A percentile compares a stretch with the other conserved stretches of the same genome.
Conservation (phyloP, 2,113 vertebrate genomes). For the Danionella cerebrum region DNA sequence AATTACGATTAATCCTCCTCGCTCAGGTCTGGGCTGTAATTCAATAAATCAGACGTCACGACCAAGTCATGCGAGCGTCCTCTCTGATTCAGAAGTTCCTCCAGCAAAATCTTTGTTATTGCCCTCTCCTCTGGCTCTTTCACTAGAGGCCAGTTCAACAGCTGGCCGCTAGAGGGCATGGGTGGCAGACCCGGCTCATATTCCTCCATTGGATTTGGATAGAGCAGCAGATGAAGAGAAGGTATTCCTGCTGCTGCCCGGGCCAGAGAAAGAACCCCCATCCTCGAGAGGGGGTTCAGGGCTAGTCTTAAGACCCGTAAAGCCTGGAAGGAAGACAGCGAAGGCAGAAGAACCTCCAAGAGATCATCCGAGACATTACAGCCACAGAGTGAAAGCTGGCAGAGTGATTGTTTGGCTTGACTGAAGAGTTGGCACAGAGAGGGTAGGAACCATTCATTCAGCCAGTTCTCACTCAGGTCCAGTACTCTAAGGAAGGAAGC, state of each 20-base stretch:
- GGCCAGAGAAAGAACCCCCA: conserved; percentile 64
- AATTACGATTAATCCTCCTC: conserved; percentile 16
- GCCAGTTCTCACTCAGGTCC: conserved; percentile 78
- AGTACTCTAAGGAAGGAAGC: conserved; percentile 67
- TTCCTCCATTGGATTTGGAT: conserved; percentile 78
- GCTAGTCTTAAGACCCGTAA: conserved; percentile 75
- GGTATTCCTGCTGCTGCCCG: conserved; percentile 51
- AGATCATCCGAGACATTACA: conserved; percentile 71
- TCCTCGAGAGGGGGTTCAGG: conserved; percentile 72
- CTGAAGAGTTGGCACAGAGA: conserved; percentile 69
- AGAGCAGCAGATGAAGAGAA: conserved; percentile 68
- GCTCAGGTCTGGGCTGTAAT: conserved; percentile 61
- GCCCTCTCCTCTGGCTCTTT: conserved; percentile 56
- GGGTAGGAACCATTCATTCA: conserved; percentile 65
- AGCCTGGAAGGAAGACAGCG: conserved; percentile 57
- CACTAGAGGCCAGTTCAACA: conserved; percentile 70
- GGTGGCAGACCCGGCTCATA: conserved; percentile 69
- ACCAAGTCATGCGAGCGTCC: conserved; percentile 61
- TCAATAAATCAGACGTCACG: conserved; percentile 73
- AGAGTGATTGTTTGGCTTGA: conserved; percentile 59
- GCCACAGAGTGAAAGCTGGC: conserved; percentile 78
- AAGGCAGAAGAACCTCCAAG: conserved; percentile 61
- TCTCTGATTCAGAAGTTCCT: conserved; percentile 53
- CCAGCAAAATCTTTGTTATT: conserved; percentile 55
- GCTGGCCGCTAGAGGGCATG: conserved; percentile 69